phyloP scores from a whole-genome alignment of 92 coral and sea anemone species.

The Diadumene lineata region DNA sequence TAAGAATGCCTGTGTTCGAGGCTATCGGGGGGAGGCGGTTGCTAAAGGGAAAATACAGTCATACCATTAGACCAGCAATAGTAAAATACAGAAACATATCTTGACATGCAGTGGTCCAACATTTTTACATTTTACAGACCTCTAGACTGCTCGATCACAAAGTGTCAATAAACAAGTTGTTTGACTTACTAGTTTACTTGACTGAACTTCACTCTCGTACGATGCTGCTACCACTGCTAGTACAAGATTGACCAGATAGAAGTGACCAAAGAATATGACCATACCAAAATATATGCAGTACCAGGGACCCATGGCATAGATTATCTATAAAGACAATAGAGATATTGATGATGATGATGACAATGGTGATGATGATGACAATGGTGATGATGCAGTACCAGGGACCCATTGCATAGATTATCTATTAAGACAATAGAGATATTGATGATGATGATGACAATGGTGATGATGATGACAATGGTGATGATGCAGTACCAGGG shows the following conservation, averaged over 20 bases:
- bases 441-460: neutral
- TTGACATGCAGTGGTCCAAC: no score
- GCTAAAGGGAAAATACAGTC: no score
- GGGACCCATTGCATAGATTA: neutral
- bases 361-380: neutral
- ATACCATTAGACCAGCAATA: no score
- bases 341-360: neutral
- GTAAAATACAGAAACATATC: no score
- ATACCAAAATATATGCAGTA: conserved; percentile 74
- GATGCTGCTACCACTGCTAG: conserved; percentile 96
- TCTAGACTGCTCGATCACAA: no score
- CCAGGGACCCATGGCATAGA: conserved; percentile 87
- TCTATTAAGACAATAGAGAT: neutral
- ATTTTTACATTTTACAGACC: no score
- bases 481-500: neutral
- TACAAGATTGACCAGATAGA: conserved; percentile 87
- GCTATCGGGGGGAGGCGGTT: no score
- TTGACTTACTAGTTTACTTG: conserved; percentile 51
- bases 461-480: neutral
- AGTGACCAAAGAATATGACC: conserved; percentile 84
- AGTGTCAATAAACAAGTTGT: no score
- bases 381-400: neutral
- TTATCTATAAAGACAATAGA: conserved; percentile 52
- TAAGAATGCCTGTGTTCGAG: no score
- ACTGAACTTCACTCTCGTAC: conserved; percentile 83